Conservation (phyloP, 1,140 invertebrate genomes). For the Bombus vancouverensis region DNA sequence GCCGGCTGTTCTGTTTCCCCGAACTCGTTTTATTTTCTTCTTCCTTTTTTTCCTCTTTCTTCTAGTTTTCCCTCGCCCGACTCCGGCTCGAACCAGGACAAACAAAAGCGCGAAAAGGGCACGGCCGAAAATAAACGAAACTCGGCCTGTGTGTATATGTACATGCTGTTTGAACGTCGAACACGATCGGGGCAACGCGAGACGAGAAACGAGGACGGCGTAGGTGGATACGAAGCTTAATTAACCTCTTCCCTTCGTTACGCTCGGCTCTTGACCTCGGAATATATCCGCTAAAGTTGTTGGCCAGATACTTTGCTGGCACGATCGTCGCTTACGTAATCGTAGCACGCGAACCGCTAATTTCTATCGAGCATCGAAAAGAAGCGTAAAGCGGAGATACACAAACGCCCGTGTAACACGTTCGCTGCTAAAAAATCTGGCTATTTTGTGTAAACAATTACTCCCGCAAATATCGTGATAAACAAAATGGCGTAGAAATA, state of each 20-base stretch:
- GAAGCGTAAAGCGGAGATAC: too few species aligned
- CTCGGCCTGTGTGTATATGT: too few species aligned
- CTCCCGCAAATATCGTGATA: background rate
- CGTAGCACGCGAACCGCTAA: slow-evolving; percentile 10
- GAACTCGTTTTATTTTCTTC: too few species aligned
- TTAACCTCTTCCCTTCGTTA: slow-evolving; percentile 66
- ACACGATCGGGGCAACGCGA: background rate
- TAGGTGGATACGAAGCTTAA: slow-evolving; percentile 61
- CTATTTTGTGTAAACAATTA: background rate
- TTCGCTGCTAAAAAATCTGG: background rate
- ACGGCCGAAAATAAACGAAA: slow-evolving; percentile 26
- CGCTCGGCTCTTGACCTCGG: slow-evolving; percentile 50
- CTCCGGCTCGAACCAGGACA: too few species aligned
- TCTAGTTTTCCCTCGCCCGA: background rate
- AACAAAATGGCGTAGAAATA: too few species aligned
- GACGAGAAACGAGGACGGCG: slow-evolving; percentile 40
- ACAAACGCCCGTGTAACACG: too few species aligned
- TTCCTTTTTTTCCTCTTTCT: background rate
- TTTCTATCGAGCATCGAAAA: background rate
- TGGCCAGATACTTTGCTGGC: background rate
- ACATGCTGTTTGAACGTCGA: background rate
- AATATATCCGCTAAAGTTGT: slow-evolving; percentile 25
- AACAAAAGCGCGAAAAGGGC: background rate
- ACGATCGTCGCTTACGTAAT: slow-evolving; percentile 1
- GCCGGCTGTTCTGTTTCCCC: background rate